Evolutionary conservation across 2,113 vertebrate species (phyloP).

Genomic region (Nipponia nippon): DNA sequence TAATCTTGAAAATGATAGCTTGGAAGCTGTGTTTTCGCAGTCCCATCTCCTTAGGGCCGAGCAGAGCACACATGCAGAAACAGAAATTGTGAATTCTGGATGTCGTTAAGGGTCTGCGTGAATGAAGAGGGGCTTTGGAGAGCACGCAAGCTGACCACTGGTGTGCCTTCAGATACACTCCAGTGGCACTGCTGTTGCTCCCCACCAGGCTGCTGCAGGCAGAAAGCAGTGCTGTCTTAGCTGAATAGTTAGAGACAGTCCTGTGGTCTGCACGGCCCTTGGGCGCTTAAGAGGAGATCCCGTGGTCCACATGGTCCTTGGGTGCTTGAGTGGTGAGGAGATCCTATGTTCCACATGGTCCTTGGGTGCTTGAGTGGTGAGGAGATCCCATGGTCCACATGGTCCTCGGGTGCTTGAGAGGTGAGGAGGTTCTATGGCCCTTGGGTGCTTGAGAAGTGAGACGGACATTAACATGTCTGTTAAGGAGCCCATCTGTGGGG

Average conservation of each 20-base stretch:
- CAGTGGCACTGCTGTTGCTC: neutral
- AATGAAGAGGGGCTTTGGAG: neutral
- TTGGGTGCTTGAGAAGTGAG: neutral
- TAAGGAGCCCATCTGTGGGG: neutral
- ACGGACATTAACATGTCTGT: neutral
- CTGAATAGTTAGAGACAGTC: neutral
- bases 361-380: neutral
- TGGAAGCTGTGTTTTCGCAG: neutral
- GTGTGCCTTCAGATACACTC: neutral
- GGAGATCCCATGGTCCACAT: neutral
- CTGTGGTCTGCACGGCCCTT: neutral
- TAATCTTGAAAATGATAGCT: neutral
- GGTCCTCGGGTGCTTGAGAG: neutral
- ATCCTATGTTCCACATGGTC: neutral
- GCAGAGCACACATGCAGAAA: neutral
- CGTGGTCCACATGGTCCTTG: neutral
- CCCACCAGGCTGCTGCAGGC: neutral
- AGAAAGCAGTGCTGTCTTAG: neutral
- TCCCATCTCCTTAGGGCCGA: neutral
- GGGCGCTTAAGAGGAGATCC: neutral
- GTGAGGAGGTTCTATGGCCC: neutral
- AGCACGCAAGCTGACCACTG: rapidly evolving
- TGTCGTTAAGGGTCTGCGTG: neutral
- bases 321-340: neutral
- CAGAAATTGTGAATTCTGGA: neutral